Base-by-base conservation (phyloP, 2,113 vertebrate species). In the Gnathonemus echidnorhynchus region DNA sequence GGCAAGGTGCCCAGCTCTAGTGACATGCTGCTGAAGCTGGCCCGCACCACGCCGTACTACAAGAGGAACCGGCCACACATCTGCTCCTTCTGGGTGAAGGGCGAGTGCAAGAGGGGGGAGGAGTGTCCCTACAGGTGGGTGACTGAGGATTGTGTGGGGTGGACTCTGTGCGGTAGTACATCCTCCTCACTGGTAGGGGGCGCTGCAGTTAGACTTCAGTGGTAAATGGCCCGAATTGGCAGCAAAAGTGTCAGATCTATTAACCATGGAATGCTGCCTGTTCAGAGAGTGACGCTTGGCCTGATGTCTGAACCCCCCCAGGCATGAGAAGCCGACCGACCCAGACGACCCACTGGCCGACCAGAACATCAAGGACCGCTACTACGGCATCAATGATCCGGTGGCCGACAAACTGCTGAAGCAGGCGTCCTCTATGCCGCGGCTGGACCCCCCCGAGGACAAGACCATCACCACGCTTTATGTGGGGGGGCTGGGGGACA, bases 81-180 rank as follows among this genome's bases (percentile, higher is more conserved):
- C 93, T 99, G 98, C 90, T 99, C 98, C 92, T 99, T 99, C 93
- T 99, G 98, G 98, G 98, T 99, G 8, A 99, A 99, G 93, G 98
- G 98, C 92, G 98, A 99, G 90, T 99, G 98, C 94, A 98, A 99
- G 94, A 96, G 98, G 96, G 98, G 98, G 86, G 98, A 99, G 89
- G 98, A 99, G 92, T 99, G 98, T 93, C 98, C 98, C 0, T 99
- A 99, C 94, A 98, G 98, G 98, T 97, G 93, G 93, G 90, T 35
- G 27, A 11, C 50, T 50, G 48, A 21, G 31, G 31, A 52, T 13
- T 88, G 39, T 86, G 84, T 31, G 15, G n/a, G 11, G 50, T 21
- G 48, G n/a, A 5, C 21, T 10, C 42, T 48, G 83, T 50, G 21
- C 7, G 3, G 83, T 86, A n/a, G 45, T 86, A 6, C 7, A 1